phyloP scores from a whole-genome alignment of 2,797 vertebrate species.

The Cheirogaleus major region DNA sequence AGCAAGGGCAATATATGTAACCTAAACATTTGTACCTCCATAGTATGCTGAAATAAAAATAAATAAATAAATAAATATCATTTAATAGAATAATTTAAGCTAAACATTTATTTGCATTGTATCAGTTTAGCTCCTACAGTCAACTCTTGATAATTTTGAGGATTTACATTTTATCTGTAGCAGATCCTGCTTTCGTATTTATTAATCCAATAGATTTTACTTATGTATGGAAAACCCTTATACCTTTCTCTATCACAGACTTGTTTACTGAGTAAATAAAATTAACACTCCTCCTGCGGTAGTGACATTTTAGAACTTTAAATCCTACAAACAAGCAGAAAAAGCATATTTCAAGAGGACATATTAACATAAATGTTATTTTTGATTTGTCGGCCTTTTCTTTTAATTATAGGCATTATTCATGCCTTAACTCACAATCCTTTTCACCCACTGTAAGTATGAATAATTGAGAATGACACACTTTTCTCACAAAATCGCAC shows the following conservation, averaged over 20 bases:
- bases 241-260: background rate
- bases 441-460: background rate
- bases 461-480: background rate
- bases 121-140: background rate
- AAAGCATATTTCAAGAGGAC: conserved; percentile 27
- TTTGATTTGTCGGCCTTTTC: conserved; percentile 26
- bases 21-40: too few relatives aligned
- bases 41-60: too few relatives aligned
- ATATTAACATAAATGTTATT: background rate
- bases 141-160: background rate
- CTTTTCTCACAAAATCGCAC: background rate
- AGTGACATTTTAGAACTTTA: background rate
- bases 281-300: background rate
- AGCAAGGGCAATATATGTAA: too few relatives aligned
- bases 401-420: background rate
- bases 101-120: conserved; percentile 15
- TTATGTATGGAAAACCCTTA: background rate
- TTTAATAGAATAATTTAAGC: background rate
- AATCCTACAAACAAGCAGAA: background rate
- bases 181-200: background rate
- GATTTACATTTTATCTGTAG: background rate
- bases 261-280: background rate
- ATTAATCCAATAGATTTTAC: background rate
- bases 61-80: background rate
- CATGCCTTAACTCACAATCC: background rate